Base-by-base conservation (phyloP, 1,140 invertebrate genomes). In the Diachasmimorpha longicaudata region DNA sequence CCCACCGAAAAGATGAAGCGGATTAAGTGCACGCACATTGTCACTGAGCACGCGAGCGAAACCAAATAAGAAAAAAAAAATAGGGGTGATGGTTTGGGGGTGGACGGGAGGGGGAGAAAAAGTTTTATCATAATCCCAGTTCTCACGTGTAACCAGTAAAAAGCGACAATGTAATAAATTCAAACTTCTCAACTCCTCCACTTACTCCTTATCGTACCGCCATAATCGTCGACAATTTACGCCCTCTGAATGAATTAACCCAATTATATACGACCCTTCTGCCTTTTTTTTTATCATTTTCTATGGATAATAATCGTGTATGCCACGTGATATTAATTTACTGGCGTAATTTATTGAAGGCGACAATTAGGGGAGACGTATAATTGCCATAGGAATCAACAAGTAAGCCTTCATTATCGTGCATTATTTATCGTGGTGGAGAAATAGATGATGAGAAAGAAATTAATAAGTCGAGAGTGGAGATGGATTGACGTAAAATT, bases 141-240 rank as follows among this genome's bases (percentile, higher is more conserved):
- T 39, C 31, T 68, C 66, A 68, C 25, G 31, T 68, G n/a, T 66
- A 66, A 36, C 21, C 21, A 36, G 25, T 36, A 68, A 68, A 68
- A 68, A 19, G 31, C n/a, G n/a, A 68, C 36, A 16, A 11, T n/a
- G 66, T 68, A 68, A 68, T 68, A 68, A 68, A 68, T 68, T 68
- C 14, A 68, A 68, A 68, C n/a, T 68, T 63, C 36, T 68, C 36
- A 68, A 68, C 66, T 67, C 10, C 39, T 23, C 37, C 44, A 21
- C n/a, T 37, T 39, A 72, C 46, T 37, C 46, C 19, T 67, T 67
- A 75, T 75, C 66, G 4, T 75, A 70, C 23, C 74, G 58, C 74
- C 46, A 75, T 70, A 75, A 75, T 75, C 66, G 48, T 37, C 63
- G 48, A 48, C 67, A 70, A 70, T 75, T 75, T 75, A 75, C 67